These are phyloP conservation scores for Trypoxylus dichotomus DNA, from an alignment of 1,140 invertebrate species.

Conservation along the genomic window DNA sequence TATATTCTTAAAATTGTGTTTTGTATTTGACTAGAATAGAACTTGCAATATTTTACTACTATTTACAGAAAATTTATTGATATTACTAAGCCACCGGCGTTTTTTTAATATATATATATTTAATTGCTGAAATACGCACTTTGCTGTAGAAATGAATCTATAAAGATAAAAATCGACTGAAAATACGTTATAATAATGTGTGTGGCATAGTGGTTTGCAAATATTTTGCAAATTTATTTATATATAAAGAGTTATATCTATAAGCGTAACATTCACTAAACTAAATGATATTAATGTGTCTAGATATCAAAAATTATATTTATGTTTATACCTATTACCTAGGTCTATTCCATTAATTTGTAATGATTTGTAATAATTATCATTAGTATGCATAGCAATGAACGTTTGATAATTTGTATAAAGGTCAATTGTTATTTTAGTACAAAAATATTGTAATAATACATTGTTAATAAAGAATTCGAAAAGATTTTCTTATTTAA, in stretches of 20 bases:
- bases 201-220: constrained; percentile 27
- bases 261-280: constrained; percentile 7
- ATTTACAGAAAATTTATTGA: not conserved
- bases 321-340: constrained; percentile 31
- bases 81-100: not conserved
- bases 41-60: not conserved
- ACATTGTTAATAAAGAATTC: constrained; percentile 30
- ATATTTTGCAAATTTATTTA: constrained; percentile 35
- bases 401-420: constrained; percentile 37
- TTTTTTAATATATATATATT: not conserved
- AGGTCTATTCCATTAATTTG: constrained; percentile 1
- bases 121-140: not conserved
- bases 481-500: not conserved
- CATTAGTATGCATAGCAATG: constrained; percentile 31
- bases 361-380: constrained; percentile 18
- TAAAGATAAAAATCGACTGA: constrained; percentile 16
- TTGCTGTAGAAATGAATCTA: not conserved
- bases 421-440: constrained; percentile 44
- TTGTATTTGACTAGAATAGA: not conserved
- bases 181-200: not conserved
- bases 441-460: constrained; percentile 38
- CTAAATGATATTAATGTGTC: constrained; percentile 27
- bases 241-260: constrained; percentile 17
- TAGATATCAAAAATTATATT: constrained; percentile 32
- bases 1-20: not conserved